Base-by-base conservation (phyloP, 1,140 invertebrate species). In the Neodiprion lecontei region DNA sequence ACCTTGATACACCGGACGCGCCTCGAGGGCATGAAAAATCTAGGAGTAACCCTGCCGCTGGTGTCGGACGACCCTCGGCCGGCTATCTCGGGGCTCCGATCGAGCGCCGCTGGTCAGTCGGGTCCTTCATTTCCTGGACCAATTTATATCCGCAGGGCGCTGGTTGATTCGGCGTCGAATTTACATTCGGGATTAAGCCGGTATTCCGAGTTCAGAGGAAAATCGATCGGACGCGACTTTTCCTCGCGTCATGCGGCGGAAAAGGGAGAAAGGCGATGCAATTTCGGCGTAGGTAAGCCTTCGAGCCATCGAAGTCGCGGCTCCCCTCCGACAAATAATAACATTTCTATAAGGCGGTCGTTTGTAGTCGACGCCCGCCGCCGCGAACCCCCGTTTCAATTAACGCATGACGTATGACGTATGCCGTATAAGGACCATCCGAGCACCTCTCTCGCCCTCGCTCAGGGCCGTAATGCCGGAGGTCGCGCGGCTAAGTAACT, bases 361-460 rank as follows among this genome's bases (percentile, higher is more conserved):
- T 89, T 89, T 88, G 87, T 89, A 88, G 88, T 88, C 87, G 86
- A 85, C 81, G 79, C 84, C 81, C 82, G 76, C 77, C 86, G 81
- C 79, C 70, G 77, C 67, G 80, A 78, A 83, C 82, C 86, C 87
- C 88, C 82, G 88, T 89, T 89, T 89, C 88, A 89, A 88, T 89
- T 89, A 88, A 88, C 87, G 88, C 87, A 89, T 89, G 88, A 88
- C 87, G 88, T 88, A 89, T 88, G 88, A 88, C 88, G 85, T 89
- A 89, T 87, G 88, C 85, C 85, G 82, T 84, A 87, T 82, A 84
- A 85, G 85, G 67, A 69, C 40, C 83, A 76, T 76, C 79, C 70
- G 80, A 76, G 77, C 75, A 74, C 48, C 72, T 67, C 28, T 70
- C 17, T 70, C 14, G 21, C 10, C 9, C 67, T 68, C 11, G 11